Evolutionary conservation across 2,888 invertebrate species (phyloP).

Genomic region (Nephrocerus scutellatus): DNA sequence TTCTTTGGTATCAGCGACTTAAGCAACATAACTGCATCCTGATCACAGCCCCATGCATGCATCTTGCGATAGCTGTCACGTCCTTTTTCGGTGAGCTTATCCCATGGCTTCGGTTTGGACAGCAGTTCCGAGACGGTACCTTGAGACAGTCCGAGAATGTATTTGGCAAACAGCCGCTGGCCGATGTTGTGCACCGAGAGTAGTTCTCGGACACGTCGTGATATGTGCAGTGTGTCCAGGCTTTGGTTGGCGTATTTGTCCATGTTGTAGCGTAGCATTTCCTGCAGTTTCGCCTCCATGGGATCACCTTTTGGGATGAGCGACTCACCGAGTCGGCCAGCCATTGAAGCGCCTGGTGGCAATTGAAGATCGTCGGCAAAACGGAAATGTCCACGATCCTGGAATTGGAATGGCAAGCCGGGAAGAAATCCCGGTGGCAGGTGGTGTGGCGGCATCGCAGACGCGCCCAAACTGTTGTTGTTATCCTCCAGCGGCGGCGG

Average conservation of each 20-base stretch:
- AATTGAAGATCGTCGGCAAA: conserved; percentile 77
- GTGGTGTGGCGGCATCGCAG: conserved; percentile 35
- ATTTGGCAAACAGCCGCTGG: conserved; percentile 96
- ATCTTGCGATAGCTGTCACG: conserved; percentile 98
- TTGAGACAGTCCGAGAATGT: conserved; percentile 92
- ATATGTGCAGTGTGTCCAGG: conserved; percentile 90
- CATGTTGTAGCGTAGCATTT: conserved; percentile 91
- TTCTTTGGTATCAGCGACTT: conserved; percentile 97
- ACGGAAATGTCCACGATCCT: conserved; percentile 72
- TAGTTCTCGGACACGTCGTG: conserved; percentile 85
- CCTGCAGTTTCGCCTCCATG: conserved; percentile 87
- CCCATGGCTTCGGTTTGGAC: conserved; percentile 99
- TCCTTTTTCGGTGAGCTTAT: conserved; percentile 98
- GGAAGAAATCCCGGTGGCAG: conserved; percentile 50
- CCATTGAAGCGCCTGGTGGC: conserved; percentile 70
- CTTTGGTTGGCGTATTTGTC: conserved; percentile 91
- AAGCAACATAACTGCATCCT: conserved; percentile 91
- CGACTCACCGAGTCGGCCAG: conserved; percentile 78
- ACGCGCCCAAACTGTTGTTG: conserved; percentile 32
- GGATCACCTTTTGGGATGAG: conserved; percentile 88
- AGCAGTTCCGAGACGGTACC: conserved; percentile 97
- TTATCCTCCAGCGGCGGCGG: conserved; percentile 32
- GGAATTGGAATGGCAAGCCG: conserved; percentile 66
- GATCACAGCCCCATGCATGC: conserved; percentile 99
- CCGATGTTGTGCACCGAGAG: conserved; percentile 97